Conservation (phyloP, 2,797 vertebrate genomes). For the Avahi laniger region DNA sequence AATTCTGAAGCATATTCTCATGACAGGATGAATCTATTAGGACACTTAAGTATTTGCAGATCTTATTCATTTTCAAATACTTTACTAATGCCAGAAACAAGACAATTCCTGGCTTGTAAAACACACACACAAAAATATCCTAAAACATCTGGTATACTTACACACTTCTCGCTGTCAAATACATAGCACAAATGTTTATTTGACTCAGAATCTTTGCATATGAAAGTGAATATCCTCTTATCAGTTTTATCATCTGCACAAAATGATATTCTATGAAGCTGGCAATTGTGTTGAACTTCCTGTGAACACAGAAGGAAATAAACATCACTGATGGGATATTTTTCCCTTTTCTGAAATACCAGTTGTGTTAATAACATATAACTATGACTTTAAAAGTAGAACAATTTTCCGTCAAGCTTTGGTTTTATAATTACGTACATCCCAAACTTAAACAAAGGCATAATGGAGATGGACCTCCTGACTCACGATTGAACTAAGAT, state of each 20-base stretch:
- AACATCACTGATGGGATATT: not conserved
- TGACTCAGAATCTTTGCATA: conserved; percentile 98
- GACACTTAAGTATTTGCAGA: conserved; percentile 57
- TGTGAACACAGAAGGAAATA: conserved; percentile 81
- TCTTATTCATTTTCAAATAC: conserved; percentile 56
- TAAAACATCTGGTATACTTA: conserved; percentile 86
- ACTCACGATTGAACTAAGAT: not conserved
- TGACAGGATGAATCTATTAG: conserved; percentile 33
- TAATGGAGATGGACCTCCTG: not conserved
- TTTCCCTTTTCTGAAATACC: conserved; percentile 17
- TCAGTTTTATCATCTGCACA: conserved; percentile 99
- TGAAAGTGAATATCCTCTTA: conserved; percentile 99
- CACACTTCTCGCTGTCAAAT: conserved; percentile 99
- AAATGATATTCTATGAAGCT: conserved; percentile 98
- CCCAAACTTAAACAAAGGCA: not conserved
- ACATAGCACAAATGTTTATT: conserved; percentile 99
- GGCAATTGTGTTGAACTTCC: conserved; percentile 98
- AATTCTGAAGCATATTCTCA: not conserved
- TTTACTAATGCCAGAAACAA: conserved; percentile 47
- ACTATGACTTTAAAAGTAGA: not conserved
- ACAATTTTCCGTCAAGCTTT: not conserved
- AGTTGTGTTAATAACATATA: not conserved
- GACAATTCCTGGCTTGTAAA: conserved; percentile 36
- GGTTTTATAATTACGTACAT: not conserved
- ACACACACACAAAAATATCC: not conserved